These are phyloP conservation scores for Oxyteleia sp. DNA, from an alignment of 2,888 invertebrate genomes.

Conservation along the genomic window DNA sequence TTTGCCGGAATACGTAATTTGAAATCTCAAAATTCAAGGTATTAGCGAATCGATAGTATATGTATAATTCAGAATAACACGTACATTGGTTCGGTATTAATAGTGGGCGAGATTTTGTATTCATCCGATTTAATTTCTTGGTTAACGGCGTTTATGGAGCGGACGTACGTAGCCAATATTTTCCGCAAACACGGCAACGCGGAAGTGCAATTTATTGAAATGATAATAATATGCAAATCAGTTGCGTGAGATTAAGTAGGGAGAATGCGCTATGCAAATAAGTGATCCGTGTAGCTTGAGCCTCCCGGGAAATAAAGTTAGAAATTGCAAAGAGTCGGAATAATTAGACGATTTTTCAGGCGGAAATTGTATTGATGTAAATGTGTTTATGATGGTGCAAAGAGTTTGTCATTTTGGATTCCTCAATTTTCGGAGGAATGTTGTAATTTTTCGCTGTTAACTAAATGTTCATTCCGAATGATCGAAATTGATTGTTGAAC, in stretches of 20 bases:
- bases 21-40: background rate
- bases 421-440: too few species aligned
- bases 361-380: background rate
- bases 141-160: background rate
- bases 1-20: background rate
- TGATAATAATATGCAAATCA: constrained; percentile 66
- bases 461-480: too few species aligned
- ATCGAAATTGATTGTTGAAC: too few species aligned
- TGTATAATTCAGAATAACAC: too few species aligned
- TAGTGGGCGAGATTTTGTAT: too few species aligned
- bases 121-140: background rate
- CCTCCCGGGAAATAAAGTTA: constrained; percentile 69
- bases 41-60: background rate
- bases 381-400: background rate
- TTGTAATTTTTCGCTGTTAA: too few species aligned
- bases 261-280: constrained; percentile 64
- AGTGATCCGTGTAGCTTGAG: constrained; percentile 51
- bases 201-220: constrained; percentile 60
- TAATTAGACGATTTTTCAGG: constrained; percentile 49
- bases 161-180: constrained; percentile 6
- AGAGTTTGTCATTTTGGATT: too few species aligned
- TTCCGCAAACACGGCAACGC: constrained; percentile 27
- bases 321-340: constrained; percentile 44
- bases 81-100: too few species aligned
- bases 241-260: constrained; percentile 63